These are phyloP conservation scores for Halesus radiatus DNA, from an alignment of 1,140 invertebrate genomes.

Conservation along the genomic window DNA sequence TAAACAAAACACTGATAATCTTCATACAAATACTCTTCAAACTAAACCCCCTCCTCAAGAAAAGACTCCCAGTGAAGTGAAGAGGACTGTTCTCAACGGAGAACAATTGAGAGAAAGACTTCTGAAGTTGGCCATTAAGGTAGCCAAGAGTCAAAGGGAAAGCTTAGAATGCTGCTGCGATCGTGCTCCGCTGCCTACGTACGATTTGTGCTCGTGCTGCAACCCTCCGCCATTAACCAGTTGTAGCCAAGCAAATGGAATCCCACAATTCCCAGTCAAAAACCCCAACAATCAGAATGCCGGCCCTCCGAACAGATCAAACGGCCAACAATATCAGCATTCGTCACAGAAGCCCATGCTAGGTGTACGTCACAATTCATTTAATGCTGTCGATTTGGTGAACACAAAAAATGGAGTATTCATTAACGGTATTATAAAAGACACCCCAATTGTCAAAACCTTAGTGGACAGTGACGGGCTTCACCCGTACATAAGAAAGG, in stretches of 20 bases:
- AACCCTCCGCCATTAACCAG: conserved; percentile 16
- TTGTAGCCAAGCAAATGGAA: conserved; percentile 3
- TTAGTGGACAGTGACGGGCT: conserved; percentile 66
- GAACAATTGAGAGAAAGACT: conserved; percentile 73
- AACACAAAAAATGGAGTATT: conserved; percentile 46
- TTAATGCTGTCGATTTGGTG: conserved; percentile 62
- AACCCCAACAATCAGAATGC: neutral
- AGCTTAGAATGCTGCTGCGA: conserved; percentile 67
- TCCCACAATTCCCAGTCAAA: neutral
- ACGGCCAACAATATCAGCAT: conserved; percentile 35
- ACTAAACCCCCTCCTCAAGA: conserved; percentile 37
- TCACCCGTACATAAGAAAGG: conserved; percentile 69
- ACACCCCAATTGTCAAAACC: conserved; percentile 66
- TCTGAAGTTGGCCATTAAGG: conserved; percentile 71
- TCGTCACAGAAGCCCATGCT: conserved; percentile 29
- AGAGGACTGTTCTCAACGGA: conserved; percentile 71
- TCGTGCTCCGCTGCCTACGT: conserved; percentile 32
- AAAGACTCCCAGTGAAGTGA: conserved; percentile 63
- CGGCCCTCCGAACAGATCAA: conserved; percentile 17
- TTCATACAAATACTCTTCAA: conserved; percentile 53
- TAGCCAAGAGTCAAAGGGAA: conserved; percentile 64
- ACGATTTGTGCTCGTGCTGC: conserved; percentile 47
- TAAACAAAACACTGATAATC: conserved; percentile 48
- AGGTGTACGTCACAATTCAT: conserved; percentile 65
- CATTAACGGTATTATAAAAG: conserved; percentile 60